Percentiles rank a stretch among this genome's conserved stretches.
Conservation (phyloP, 2,888 invertebrate species). For the Euzophera pinguis region DNA sequence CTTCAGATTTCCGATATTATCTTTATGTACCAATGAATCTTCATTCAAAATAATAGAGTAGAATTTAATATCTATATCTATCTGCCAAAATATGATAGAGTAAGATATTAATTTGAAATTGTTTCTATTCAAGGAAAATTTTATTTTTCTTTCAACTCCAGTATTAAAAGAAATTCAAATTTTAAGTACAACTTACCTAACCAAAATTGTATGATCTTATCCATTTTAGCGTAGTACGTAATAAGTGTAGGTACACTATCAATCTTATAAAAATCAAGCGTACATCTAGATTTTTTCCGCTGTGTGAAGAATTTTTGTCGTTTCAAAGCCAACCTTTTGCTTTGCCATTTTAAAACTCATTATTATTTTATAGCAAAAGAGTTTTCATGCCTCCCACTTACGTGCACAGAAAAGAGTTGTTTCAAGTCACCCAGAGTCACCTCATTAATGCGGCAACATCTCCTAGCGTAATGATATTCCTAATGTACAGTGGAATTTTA, state of each 20-base stretch:
- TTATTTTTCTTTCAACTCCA: too few species aligned
- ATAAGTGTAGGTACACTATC: too few species aligned
- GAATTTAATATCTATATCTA: neutral
- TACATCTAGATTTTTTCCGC: too few species aligned
- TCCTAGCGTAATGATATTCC: slow-evolving; percentile 8
- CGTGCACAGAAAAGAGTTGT: neutral
- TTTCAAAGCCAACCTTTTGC: neutral
- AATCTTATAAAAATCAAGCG: too few species aligned
- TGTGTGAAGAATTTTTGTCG: too few species aligned
- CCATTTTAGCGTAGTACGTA: too few species aligned
- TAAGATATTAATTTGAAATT: too few species aligned
- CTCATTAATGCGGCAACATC: slow-evolving; percentile 11
- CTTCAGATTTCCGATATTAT: neutral
- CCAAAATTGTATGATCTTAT: too few species aligned
- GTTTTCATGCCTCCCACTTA: neutral
- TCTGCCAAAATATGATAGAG: neutral
- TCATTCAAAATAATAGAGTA: neutral
- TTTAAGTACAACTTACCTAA: too few species aligned
- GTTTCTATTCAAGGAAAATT: too few species aligned
- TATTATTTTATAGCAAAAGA: neutral
- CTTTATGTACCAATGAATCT: neutral
- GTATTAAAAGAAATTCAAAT: too few species aligned
- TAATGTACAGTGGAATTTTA: slow-evolving; percentile 10
- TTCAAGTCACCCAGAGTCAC: slow-evolving; percentile 1
- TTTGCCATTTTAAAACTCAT: neutral